These are phyloP conservation scores for Potorous gilbertii DNA, from an alignment of 2,797 vertebrate species.

Conservation along the genomic window DNA sequence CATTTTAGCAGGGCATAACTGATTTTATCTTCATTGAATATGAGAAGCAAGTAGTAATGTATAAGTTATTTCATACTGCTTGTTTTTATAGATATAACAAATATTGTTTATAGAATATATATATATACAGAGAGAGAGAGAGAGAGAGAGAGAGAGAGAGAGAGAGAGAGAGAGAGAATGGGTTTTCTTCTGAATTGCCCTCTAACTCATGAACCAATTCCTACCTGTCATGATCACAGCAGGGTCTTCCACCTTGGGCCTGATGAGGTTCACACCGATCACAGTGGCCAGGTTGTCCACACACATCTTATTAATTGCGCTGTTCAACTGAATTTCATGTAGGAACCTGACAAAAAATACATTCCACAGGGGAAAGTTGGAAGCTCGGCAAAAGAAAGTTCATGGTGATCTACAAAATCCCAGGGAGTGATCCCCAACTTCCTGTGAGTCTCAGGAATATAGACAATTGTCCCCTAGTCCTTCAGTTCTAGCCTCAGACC, in stretches of 20 bases:
- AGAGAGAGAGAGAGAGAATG: too few species aligned
- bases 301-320: conserved; percentile 95
- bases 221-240: conserved; percentile 96
- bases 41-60: background rate
- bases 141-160: too few species aligned
- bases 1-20: background rate
- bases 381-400: conserved; percentile 25
- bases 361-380: conserved; percentile 27
- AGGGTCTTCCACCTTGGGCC: conserved; percentile 94
- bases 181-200: background rate
- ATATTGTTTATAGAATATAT: background rate
- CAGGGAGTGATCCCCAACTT: conserved; percentile 1
- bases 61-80: background rate
- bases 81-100: background rate
- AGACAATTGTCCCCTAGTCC: background rate
- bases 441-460: background rate
- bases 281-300: conserved; percentile 98
- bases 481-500: background rate
- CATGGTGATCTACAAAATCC: background rate
- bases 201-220: background rate
- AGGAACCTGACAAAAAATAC: conserved; percentile 89
- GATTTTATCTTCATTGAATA: background rate
- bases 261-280: conserved; percentile 97
- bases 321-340: conserved; percentile 93
- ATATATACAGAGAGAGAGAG: too few species aligned